Evolutionary conservation across 2,113 vertebrate species (phyloP).

Genomic region (Notothenia coriiceps): DNA sequence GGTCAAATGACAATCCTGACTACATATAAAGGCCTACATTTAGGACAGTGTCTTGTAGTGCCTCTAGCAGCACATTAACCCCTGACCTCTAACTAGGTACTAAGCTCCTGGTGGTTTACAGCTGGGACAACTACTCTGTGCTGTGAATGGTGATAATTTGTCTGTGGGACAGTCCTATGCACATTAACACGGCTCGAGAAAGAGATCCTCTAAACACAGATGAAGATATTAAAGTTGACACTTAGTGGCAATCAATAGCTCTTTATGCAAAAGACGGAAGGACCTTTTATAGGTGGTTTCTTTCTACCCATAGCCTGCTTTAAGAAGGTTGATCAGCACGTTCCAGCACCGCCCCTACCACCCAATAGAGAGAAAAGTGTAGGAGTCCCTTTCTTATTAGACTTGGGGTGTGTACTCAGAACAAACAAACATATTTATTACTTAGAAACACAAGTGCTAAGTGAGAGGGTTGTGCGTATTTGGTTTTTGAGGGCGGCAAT

Average conservation of each 20-base stretch:
- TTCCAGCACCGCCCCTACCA: slow-evolving; percentile 12
- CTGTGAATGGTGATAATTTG: slow-evolving; percentile 19
- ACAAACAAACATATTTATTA: slow-evolving; percentile 65
- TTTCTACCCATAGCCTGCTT: not conserved
- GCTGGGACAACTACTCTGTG: slow-evolving; percentile 41
- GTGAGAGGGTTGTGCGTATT: slow-evolving; percentile 47
- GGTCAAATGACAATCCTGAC: slow-evolving; percentile 51
- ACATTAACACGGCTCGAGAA: not conserved
- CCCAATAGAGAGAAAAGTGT: not conserved
- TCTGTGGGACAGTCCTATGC: not conserved
- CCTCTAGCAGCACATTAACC: slow-evolving; percentile 74
- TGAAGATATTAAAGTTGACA: not conserved
- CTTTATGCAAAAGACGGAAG: not conserved
- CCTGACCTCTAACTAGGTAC: slow-evolving; percentile 67
- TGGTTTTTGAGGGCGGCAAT: slow-evolving; percentile 30
- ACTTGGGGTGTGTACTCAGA: slow-evolving; percentile 21
- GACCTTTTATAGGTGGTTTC: not conserved
- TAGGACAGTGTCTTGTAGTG: slow-evolving; percentile 66
- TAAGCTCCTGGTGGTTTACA: slow-evolving; percentile 64
- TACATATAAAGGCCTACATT: slow-evolving; percentile 67
- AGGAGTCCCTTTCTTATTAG: slow-evolving; percentile 4
- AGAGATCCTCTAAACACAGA: not conserved
- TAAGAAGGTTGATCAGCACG: not conserved
- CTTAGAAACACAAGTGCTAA: slow-evolving; percentile 51
- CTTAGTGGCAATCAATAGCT: not conserved